These are phyloP conservation scores for Poecilia gillii DNA, from an alignment of 2,797 vertebrate species.

Conservation along the genomic window DNA sequence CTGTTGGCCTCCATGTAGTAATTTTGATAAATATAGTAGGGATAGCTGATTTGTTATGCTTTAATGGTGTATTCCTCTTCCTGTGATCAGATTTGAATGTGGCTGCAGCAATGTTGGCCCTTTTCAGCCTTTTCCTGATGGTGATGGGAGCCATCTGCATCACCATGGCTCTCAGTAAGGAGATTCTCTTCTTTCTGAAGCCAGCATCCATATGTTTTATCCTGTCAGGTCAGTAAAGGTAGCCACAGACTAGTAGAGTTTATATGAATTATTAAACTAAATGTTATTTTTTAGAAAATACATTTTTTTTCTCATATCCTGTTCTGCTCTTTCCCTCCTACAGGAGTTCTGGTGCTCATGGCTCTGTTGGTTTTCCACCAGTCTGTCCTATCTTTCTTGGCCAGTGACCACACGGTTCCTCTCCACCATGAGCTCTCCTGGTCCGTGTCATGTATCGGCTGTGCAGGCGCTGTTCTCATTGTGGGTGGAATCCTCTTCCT, in stretches of 20 bases:
- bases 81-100: conserved; percentile 80
- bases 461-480: conserved; percentile 81
- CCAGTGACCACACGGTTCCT: conserved; percentile 76
- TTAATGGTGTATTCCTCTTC: neutral
- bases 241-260: neutral
- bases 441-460: conserved; percentile 85
- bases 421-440: conserved; percentile 87
- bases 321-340: neutral
- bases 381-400: conserved; percentile 81
- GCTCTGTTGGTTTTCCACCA: conserved; percentile 87
- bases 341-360: conserved; percentile 84
- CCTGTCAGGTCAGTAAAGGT: conserved; percentile 81
- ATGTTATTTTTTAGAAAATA: neutral
- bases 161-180: conserved; percentile 88
- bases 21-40: conserved; percentile 13
- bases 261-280: neutral
- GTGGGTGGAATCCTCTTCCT: conserved; percentile 83
- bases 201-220: conserved; percentile 87
- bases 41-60: neutral
- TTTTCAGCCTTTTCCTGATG: conserved; percentile 85
- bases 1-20: neutral
- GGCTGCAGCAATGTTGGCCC: conserved; percentile 82
- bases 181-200: conserved; percentile 87
- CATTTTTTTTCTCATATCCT: neutral
- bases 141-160: conserved; percentile 86